These are phyloP conservation scores for Paramisgurnus dabryanus DNA, from an alignment of 2,113 vertebrate genomes.

Conservation along the genomic window DNA sequence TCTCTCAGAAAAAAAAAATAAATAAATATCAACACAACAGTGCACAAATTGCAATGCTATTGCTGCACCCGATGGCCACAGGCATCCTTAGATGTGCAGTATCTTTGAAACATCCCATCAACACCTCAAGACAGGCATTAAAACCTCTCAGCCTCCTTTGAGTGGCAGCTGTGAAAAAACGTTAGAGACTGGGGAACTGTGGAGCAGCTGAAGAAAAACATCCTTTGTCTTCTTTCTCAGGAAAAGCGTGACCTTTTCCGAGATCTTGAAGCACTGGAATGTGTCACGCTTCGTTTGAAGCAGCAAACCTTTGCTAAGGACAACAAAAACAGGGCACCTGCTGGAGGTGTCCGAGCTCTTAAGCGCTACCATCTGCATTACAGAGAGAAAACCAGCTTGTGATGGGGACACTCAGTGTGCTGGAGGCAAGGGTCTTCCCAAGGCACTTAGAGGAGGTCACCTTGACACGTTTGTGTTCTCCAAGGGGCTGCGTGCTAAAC, in stretches of 20 bases:
- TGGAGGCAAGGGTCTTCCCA: slow-evolving; percentile 22
- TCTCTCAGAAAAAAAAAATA: not conserved
- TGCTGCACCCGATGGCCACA: slow-evolving; percentile 35
- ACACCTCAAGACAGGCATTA: slow-evolving; percentile 26
- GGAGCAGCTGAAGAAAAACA: slow-evolving; percentile 29
- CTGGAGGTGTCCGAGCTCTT: slow-evolving; percentile 7
- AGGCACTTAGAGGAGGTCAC: slow-evolving; percentile 25
- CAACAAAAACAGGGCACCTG: slow-evolving; percentile 7
- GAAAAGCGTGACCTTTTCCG: slow-evolving; percentile 26
- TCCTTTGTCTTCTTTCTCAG: slow-evolving; percentile 33
- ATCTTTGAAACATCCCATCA: slow-evolving; percentile 19
- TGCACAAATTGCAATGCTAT: slow-evolving; percentile 22
- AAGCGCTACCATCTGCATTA: slow-evolving; percentile 18
- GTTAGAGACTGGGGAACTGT: slow-evolving; percentile 24
- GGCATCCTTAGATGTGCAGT: slow-evolving; percentile 12
- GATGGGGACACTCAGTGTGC: slow-evolving; percentile 14
- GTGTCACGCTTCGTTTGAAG: slow-evolving; percentile 18
- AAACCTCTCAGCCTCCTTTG: slow-evolving; percentile 17
- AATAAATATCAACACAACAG: slow-evolving; percentile 12
- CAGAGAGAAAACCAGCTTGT: not conserved
- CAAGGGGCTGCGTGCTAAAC: not conserved
- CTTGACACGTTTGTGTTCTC: slow-evolving; percentile 38
- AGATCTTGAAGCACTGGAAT: slow-evolving; percentile 15
- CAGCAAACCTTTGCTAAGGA: slow-evolving; percentile 25
- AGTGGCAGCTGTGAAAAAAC: slow-evolving; percentile 21